phyloP scores from a whole-genome alignment of 2,113 vertebrate genomes.

The Bolborhynchus lineola region DNA sequence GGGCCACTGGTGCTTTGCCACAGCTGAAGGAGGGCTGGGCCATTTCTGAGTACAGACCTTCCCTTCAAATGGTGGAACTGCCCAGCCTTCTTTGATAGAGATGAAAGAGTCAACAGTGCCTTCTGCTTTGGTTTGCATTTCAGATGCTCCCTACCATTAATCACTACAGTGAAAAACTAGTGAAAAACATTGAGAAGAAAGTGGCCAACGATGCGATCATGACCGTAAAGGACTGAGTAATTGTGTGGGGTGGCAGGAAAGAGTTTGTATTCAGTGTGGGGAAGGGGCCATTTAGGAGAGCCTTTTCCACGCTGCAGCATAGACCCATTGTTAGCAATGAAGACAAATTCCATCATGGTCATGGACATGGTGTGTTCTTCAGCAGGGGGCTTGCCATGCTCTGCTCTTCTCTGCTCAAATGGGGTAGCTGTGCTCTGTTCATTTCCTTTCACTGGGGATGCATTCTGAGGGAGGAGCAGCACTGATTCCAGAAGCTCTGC shows the following conservation, averaged over 20 bases:
- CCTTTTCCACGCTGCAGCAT: background rate
- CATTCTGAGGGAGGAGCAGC: background rate
- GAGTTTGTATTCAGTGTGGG: background rate
- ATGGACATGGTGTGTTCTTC: background rate
- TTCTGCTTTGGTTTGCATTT: slow-evolving; percentile 16
- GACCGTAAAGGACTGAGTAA: slow-evolving; percentile 70
- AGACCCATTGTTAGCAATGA: background rate
- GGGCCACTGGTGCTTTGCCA: background rate
- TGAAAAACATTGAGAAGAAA: slow-evolving; percentile 70
- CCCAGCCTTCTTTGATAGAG: background rate
- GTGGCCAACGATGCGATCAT: slow-evolving; percentile 58
- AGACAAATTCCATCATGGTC: background rate
- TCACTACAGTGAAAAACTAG: slow-evolving; percentile 70
- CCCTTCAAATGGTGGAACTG: background rate
- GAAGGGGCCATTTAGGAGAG: background rate
- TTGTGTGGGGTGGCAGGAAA: background rate
- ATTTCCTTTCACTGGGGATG: background rate
- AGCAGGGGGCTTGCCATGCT: background rate
- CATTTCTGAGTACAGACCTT: background rate
- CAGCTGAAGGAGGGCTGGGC: background rate
- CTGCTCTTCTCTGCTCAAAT: background rate
- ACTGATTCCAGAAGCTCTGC: background rate
- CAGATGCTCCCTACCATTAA: slow-evolving; percentile 82
- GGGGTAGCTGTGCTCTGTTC: background rate
- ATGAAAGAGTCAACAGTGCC: background rate